Base-by-base conservation (phyloP, 2,113 vertebrate genomes). In the Colistium nudipinnis region DNA sequence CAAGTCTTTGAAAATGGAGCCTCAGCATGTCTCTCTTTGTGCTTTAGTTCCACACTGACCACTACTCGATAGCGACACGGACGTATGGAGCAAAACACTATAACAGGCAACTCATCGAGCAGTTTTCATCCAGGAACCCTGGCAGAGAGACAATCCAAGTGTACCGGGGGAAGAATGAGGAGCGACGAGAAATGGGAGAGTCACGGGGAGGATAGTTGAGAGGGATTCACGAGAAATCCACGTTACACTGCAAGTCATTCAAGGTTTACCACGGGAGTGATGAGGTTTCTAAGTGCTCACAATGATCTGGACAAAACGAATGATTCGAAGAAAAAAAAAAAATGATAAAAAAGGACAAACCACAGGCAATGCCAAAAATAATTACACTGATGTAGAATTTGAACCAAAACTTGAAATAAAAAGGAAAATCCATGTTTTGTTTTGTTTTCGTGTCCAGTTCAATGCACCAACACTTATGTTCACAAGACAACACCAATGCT, bases 281-380 rank as follows among this genome's bases (percentile, higher is more conserved):
- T 20, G 6, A 64, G 38, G 20, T 63, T 33, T 69, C 56, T 2
- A 88, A 82, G 80, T 87, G 78, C 56, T 69, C 60, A 90, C 85
- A 90, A 69, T 88, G 90, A 93, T 76, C 89, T 92, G 91, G 89
- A 92, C 91, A 88, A 73, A 28, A 41, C 19, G 70, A 77, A 31
- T 39, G 24, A 73, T 49, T 55, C 0, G 0, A 19, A 72, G 10
- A 8, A 36, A 28, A 24, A 75, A 55, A 67, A 55, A 62, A 68
- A 10, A 33, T 49, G 33, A 25, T 4, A 62, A 48, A 68, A 14
- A n/a, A 43, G 30, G 1, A 43, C 43, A 7, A 28, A 45, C 16
- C 14, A 61, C 12, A 62, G 62, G 38, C n/a, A 19, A 44, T 22
- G 30, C 6, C n/a, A n/a, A 62, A 60, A 20, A 56, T 16, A 72